phyloP scores from a whole-genome alignment of 2,888 invertebrate species.

The Thyatira batis region DNA sequence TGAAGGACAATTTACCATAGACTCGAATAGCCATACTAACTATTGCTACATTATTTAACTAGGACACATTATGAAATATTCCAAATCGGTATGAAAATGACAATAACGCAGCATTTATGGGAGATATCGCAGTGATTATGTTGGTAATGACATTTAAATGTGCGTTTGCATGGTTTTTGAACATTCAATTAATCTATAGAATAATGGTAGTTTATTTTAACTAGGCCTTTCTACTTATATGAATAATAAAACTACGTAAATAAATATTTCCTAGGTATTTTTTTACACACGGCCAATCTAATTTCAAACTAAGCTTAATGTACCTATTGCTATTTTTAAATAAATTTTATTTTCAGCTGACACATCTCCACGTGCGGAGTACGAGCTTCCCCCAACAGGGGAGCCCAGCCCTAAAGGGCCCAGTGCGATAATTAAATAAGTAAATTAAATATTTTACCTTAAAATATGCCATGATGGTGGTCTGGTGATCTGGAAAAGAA shows the following conservation, averaged over 20 bases:
- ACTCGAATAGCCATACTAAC: not conserved
- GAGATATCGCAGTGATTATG: not conserved
- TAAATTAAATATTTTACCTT: too few relatives aligned
- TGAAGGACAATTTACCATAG: not conserved
- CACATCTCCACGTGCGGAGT: too few relatives aligned
- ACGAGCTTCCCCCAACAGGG: too few relatives aligned
- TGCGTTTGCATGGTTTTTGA: not conserved
- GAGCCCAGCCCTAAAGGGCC: too few relatives aligned
- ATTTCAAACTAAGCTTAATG: too few relatives aligned
- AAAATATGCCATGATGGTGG: too few relatives aligned
- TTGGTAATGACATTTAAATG: not conserved
- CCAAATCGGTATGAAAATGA: not conserved
- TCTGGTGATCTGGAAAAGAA: too few relatives aligned
- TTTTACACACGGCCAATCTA: too few relatives aligned
- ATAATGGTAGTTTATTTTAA: not conserved
- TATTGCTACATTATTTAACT: not conserved
- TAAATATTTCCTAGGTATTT: too few relatives aligned
- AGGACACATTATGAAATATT: not conserved
- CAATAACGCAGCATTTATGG: not conserved
- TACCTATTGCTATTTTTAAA: too few relatives aligned
- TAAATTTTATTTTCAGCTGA: not conserved
- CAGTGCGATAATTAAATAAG: too few relatives aligned
- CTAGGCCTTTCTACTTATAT: not conserved
- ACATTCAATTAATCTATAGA: not conserved
- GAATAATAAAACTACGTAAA: too few relatives aligned